phyloP scores from a whole-genome alignment of 2,797 vertebrate species.

The Diplodus puntazzo region DNA sequence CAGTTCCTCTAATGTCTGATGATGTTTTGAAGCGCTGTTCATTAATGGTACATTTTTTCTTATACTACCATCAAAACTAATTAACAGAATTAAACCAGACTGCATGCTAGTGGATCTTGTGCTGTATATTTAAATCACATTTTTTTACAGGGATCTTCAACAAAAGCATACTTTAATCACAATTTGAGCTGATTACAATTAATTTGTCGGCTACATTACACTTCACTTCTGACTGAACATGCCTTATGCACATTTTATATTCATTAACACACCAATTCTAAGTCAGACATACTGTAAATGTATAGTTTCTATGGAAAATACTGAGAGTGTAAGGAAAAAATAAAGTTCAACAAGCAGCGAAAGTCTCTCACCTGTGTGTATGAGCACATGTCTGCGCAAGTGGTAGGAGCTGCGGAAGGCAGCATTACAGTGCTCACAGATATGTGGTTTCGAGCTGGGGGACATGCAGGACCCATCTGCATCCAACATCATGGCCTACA shows the following conservation, averaged over 20 bases:
- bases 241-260: slow-evolving; percentile 2
- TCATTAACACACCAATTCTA: neutral
- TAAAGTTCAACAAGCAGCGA: slow-evolving; percentile 49
- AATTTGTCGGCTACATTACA: neutral
- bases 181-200: neutral
- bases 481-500: slow-evolving; percentile 90
- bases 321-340: no score
- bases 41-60: neutral
- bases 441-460: slow-evolving; percentile 97
- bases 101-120: no score
- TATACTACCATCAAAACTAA: no score
- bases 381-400: slow-evolving; percentile 97
- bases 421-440: slow-evolving; percentile 99
- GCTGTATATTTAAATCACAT: no score
- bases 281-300: neutral
- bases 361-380: slow-evolving; percentile 92
- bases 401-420: slow-evolving; percentile 99
- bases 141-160: neutral
- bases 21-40: neutral
- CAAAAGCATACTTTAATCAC: neutral
- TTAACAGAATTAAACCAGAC: no score
- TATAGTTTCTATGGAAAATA: neutral
- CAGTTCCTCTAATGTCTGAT: neutral
- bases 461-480: slow-evolving; percentile 90
- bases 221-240: neutral